These are phyloP conservation scores for Paratrypauchen microcephalus DNA, from an alignment of 2,797 vertebrate genomes.

Conservation along the genomic window DNA sequence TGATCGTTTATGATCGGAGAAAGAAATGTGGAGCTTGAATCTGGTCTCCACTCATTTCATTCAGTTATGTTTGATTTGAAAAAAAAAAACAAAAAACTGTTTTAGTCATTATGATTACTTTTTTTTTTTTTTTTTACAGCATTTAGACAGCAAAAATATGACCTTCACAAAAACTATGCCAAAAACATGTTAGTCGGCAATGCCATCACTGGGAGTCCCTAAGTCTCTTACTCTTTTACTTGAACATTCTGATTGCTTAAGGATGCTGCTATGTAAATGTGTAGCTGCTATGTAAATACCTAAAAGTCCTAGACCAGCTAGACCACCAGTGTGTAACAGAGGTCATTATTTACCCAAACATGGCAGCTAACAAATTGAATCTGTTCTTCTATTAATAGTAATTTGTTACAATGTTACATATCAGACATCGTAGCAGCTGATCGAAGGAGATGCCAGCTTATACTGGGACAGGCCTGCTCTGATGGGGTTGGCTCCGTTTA, in stretches of 20 bases:
- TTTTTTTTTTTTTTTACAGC: too few relatives aligned
- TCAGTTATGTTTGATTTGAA: too few relatives aligned
- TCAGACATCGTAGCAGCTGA: conserved; percentile 37
- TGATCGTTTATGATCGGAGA: too few relatives aligned
- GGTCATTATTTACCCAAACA: background rate
- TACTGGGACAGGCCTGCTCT: conserved; percentile 49
- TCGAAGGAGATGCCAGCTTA: conserved; percentile 50
- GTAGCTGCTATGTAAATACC: background rate
- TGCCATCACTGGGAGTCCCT: too few relatives aligned
- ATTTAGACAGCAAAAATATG: too few relatives aligned
- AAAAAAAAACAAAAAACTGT: too few relatives aligned
- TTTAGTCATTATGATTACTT: too few relatives aligned
- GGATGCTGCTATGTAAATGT: too few relatives aligned
- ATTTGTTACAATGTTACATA: conserved; percentile 20
- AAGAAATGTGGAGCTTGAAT: too few relatives aligned
- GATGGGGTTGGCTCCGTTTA: conserved; percentile 39
- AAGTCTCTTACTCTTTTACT: background rate
- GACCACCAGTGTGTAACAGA: background rate
- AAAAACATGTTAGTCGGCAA: too few relatives aligned
- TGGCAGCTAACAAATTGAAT: conserved; percentile 9
- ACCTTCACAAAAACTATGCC: too few relatives aligned
- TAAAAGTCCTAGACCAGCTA: background rate
- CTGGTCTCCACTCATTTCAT: too few relatives aligned
- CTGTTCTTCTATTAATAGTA: conserved; percentile 13
- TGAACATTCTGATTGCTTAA: background rate